phyloP scores from a whole-genome alignment of 1,140 invertebrate species.

The Heliconius melpomene region DNA sequence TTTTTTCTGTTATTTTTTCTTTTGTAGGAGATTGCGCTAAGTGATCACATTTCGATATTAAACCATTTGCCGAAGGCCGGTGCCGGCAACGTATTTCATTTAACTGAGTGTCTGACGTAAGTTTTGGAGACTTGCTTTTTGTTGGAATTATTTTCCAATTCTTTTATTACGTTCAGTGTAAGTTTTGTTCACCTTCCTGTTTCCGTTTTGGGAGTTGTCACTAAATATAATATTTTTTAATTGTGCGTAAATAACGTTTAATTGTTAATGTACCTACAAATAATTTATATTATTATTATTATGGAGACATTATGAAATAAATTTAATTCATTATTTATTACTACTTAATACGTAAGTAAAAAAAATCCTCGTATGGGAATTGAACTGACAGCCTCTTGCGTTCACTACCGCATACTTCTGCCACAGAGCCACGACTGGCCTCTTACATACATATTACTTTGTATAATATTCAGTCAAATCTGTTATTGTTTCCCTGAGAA shows the following conservation, averaged over 20 bases:
- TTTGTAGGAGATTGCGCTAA: constrained; percentile 81
- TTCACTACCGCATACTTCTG: neutral
- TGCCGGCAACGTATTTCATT: constrained; percentile 80
- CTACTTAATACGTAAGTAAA: too few relatives aligned
- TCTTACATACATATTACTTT: neutral
- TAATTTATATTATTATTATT: neutral
- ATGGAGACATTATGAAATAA: neutral
- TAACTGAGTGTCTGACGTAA: constrained; percentile 80
- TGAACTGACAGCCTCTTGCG: neutral
- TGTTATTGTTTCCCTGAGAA: constrained; percentile 20
- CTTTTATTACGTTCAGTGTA: constrained; percentile 66
- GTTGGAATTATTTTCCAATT: constrained; percentile 76
- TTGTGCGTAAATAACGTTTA: neutral
- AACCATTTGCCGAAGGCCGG: constrained; percentile 78
- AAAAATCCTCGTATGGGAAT: neutral
- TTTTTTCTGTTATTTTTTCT: constrained; percentile 74
- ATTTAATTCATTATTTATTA: too few relatives aligned
- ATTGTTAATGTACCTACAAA: neutral
- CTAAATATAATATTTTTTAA: neutral
- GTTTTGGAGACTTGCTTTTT: constrained; percentile 77
- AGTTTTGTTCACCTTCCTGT: constrained; percentile 44
- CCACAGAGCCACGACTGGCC: neutral
- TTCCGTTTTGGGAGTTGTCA: constrained; percentile 30
- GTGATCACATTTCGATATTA: constrained; percentile 82
- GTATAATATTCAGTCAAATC: neutral